These are phyloP conservation scores for Acrocyrtus sp. DNA, from an alignment of 2,888 invertebrate species.

Conservation along the genomic window DNA sequence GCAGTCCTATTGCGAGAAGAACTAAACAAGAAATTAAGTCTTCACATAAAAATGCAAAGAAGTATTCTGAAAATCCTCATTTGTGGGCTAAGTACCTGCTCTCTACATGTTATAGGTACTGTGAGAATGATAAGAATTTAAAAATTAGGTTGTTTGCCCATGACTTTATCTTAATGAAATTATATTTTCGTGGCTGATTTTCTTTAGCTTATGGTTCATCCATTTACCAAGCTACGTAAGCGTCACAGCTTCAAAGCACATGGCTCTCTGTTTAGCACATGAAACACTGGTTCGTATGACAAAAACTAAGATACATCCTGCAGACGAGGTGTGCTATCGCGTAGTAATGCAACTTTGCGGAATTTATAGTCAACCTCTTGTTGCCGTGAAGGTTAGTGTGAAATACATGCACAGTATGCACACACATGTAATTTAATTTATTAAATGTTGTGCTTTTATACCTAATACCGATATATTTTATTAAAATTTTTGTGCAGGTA, in stretches of 20 bases:
- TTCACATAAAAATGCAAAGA: conserved; percentile 83
- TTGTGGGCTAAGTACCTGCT: conserved; percentile 93
- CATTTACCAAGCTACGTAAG: conserved; percentile 88
- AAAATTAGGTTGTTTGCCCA: background rate
- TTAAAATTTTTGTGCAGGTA: conserved; percentile 66
- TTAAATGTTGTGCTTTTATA: background rate
- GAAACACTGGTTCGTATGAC: conserved; percentile 89
- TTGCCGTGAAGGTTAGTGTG: conserved; percentile 83
- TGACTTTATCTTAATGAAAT: background rate
- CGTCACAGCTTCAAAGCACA: conserved; percentile 77
- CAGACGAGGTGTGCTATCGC: conserved; percentile 97
- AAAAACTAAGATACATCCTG: conserved; percentile 80
- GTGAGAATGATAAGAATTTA: too few species aligned
- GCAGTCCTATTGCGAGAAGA: conserved; percentile 90
- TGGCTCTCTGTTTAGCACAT: conserved; percentile 83
- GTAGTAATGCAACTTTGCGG: conserved; percentile 99
- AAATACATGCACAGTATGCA: background rate
- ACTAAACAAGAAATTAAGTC: conserved; percentile 96
- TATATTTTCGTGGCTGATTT: conserved; percentile 6
- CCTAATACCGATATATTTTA: conserved; percentile 5
- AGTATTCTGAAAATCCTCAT: conserved; percentile 76
- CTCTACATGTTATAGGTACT: conserved; percentile 81
- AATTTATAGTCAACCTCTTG: conserved; percentile 89
- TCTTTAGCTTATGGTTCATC: conserved; percentile 89
- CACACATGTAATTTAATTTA: background rate